Evolutionary conservation across 92 coral and sea anemone genomes (phyloP), one percentile per base, ranked within the genome.

Genomic region (Ricordea florida): DNA sequence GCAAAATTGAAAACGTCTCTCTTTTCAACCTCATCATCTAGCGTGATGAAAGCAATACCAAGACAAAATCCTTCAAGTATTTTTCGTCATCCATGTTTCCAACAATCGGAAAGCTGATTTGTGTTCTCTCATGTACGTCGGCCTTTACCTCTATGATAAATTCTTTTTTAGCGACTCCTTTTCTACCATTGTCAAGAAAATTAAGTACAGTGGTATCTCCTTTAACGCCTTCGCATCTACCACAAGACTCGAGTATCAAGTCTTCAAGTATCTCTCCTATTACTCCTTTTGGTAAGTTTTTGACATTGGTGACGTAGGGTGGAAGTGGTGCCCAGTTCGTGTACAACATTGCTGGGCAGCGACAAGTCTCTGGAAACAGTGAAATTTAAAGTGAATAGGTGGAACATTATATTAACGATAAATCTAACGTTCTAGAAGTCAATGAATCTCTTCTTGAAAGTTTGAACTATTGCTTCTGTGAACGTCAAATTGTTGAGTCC

Each of bases 71-170:
- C 52, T 87, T 80, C 60, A 74, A 47, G 47, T 81, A 90, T 11
- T 59, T 68, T 15, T 86, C 73, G 35, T 75, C 85, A 2, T 45
- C 68, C 62, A 47, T 62, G 41, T 66, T 58, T 21, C 92, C 96
- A 37, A 64, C 65, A 9, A 90, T 67, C 10, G 96, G 96, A 47
- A 90, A 90, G 63, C 86, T 85, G 16, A 90, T 55, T 17, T 90
- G 88, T 4, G 82, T 70, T 28, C 28, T 35, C 15, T 63, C 80
- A 58, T 82, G 83, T 3, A 90, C 72, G 22, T 86, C 85, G 7
- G 15, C 27, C 4, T 44, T 26, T 20, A 90, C 92, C 17, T 15
- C 83, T 24, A 41, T 41, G 44, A 87, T 69, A 48, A 69, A 62
- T 14, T 25, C 31, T 57, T 86, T 86, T 59, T 51, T 40, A n/a